Base-by-base conservation (phyloP, 2,797 vertebrate genomes). In the Acrossocheilus wenchowensis region DNA sequence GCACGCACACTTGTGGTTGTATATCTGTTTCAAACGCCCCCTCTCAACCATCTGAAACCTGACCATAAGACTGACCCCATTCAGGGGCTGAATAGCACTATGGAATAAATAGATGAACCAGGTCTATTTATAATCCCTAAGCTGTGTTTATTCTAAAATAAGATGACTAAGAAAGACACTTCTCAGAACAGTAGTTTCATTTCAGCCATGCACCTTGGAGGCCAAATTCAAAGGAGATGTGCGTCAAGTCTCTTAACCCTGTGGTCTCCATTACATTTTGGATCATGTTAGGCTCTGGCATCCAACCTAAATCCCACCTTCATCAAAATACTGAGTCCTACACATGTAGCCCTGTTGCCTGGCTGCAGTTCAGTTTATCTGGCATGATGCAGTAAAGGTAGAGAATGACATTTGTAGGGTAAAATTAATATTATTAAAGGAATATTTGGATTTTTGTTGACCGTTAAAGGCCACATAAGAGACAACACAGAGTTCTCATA, bases 131-230 rank as follows among this genome's bases (percentile, higher is more conserved):
- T 87, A 88, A 81, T 54, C 52, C 57, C 41, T 34, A 82, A 82
- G 19, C 64, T 39, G 71, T 68, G 77, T 83, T 83, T 82, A 41
- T 82, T 81, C 57, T 81, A 52, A 81, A 81, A 45, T 74, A 75
- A 86, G 84, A 86, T 11, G 78, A 90, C 83, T 91, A 89, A 90
- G 85, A 89, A 72, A 89, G 82, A 54, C 88, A 78, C 71, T 36
- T 91, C 86, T 91, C 82, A 72, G 89, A 87, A 91, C 82, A 78
- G 89, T 81, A 60, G 89, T 90, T 92, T 87, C 90, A 90, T 91
- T 93, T 90, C 87, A 84, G 90, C 87, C 87, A 9, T 80, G 43
- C 54, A 50, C n/a, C 54, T 48, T 54, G 3, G 41, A 75, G 57
- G 74, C 62, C 72, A 62, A 90, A 82, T 81, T 80, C 60, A 88